Percentiles rank a stretch among this genome's conserved stretches.
phyloP scores from a whole-genome alignment of 2,113 vertebrate genomes.

The Aegithalos caudatus region DNA sequence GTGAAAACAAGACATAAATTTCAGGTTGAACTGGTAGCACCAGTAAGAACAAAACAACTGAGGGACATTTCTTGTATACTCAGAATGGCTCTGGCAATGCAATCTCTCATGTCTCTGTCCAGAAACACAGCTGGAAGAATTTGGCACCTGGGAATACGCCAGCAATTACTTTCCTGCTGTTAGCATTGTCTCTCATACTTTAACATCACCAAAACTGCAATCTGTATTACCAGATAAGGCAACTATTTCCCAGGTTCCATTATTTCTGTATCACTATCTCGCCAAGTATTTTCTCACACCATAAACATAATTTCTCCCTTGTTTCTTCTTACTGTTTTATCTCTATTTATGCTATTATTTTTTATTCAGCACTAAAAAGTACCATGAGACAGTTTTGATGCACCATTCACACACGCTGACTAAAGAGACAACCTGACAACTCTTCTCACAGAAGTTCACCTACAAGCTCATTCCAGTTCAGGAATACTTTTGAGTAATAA shows the following conservation, averaged over 20 bases:
- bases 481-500: neutral
- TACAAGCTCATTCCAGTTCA: neutral
- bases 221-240: neutral
- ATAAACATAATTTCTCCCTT: neutral
- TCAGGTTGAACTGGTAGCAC: neutral
- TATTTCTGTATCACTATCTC: neutral
- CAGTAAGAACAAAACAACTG: neutral
- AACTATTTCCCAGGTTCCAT: neutral
- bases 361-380: neutral
- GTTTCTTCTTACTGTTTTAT: neutral
- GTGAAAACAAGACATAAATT: neutral
- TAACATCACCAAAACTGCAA: neutral
- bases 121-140: neutral
- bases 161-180: neutral
- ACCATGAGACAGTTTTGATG: neutral
- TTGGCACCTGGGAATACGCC: neutral
- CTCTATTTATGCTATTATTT: neutral
- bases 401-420: neutral
- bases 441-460: neutral
- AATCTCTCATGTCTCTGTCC: neutral
- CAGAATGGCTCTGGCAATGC: neutral
- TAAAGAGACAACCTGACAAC: neutral
- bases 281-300: neutral
- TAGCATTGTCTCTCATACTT: neutral
- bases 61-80: neutral